Evolutionary conservation across 2,888 invertebrate genomes (phyloP).

Genomic region (Lathronympha strigana): DNA sequence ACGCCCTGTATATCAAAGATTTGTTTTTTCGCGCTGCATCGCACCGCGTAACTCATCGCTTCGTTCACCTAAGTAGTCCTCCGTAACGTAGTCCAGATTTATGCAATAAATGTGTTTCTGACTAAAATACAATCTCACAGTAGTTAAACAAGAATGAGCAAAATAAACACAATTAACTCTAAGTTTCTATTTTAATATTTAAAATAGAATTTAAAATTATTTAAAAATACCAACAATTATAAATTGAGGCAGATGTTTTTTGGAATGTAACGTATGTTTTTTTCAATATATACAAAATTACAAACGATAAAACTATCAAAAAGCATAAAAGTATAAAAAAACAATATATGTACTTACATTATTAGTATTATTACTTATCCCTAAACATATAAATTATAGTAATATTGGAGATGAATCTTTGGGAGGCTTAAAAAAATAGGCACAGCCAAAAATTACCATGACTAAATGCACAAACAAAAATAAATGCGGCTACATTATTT

Average conservation of each 20-base stretch:
- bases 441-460: conserved; percentile 46
- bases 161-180: conserved; percentile 37
- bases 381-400: conserved; percentile 14
- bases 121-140: conserved; percentile 26
- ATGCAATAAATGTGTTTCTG: not conserved
- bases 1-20: no score
- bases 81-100: no score
- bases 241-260: conserved; percentile 27
- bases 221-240: conserved; percentile 31
- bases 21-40: no score
- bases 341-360: conserved; percentile 25
- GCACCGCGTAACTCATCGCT: no score
- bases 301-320: conserved; percentile 43
- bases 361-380: conserved; percentile 27
- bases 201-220: no score
- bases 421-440: conserved; percentile 43
- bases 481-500: not conserved
- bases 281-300: conserved; percentile 47
- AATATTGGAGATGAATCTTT: conserved; percentile 38
- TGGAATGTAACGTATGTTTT: conserved; percentile 49
- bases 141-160: conserved; percentile 43
- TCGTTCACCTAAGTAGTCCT: no score
- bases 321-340: conserved; percentile 42
- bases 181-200: conserved; percentile 1
- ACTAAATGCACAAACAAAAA: not conserved